These are phyloP conservation scores for Psilopsiagon aurifrons DNA, from an alignment of 2,113 vertebrate species.

Conservation along the genomic window DNA sequence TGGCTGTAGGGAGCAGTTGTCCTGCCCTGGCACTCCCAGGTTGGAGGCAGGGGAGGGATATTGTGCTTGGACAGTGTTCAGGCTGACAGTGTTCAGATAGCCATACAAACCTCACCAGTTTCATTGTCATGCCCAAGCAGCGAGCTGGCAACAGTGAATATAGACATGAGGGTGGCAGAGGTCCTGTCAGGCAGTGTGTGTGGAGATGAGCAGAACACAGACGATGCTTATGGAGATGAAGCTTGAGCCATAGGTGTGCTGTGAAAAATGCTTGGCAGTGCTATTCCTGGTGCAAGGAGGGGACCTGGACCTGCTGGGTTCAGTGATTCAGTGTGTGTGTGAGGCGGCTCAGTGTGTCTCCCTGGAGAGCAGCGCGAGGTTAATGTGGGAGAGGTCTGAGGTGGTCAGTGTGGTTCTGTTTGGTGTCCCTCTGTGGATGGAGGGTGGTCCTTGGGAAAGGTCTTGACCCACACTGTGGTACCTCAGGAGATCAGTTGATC, in stretches of 20 bases:
- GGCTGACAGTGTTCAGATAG: neutral
- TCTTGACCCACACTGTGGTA: fast-evolving
- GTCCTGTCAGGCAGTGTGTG: fast-evolving
- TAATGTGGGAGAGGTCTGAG: neutral
- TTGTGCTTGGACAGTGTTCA: neutral
- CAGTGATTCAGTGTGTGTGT: fast-evolving
- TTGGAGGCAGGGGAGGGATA: neutral
- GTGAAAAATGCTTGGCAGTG: neutral
- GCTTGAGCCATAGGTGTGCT: neutral
- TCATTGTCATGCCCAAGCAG: fast-evolving
- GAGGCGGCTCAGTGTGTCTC: fast-evolving
- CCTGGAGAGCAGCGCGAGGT: no score
- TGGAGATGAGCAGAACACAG: neutral
- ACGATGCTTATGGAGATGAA: fast-evolving
- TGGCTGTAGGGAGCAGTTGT: neutral
- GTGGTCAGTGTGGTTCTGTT: neutral
- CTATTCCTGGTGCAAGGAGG: neutral
- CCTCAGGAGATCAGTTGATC: neutral
- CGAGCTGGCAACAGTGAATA: neutral
- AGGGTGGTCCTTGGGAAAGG: neutral
- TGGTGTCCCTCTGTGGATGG: neutral
- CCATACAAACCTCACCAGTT: fast-evolving
- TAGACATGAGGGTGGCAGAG: neutral
- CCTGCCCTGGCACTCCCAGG: neutral
- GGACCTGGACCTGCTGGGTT: neutral